phyloP scores from a whole-genome alignment of 1,140 invertebrate species.

The Hypsibius dujardini region DNA sequence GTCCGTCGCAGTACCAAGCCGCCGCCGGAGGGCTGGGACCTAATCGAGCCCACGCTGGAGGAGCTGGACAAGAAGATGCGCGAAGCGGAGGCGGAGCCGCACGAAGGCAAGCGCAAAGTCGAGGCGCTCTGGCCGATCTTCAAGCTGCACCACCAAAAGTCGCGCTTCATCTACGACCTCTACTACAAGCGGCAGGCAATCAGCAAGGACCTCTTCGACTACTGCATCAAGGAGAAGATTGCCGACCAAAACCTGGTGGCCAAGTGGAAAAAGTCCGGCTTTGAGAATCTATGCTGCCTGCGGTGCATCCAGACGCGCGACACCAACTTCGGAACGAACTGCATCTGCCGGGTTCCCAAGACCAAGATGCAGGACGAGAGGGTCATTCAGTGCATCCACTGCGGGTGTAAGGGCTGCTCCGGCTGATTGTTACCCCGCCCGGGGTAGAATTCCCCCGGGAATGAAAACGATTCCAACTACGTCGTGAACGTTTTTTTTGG shows the following conservation, averaged over 20 bases:
- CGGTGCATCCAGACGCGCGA: conserved; percentile 94
- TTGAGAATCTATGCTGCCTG: conserved; percentile 97
- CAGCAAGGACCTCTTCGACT: conserved; percentile 87
- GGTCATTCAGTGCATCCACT: conserved; percentile 80
- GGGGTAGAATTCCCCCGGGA: background rate
- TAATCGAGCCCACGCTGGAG: conserved; percentile 93
- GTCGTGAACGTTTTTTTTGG: background rate
- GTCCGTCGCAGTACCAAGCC: conserved; percentile 73
- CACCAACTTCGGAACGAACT: conserved; percentile 98
- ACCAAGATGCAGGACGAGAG: conserved; percentile 80
- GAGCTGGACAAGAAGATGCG: conserved; percentile 97
- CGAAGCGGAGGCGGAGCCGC: conserved; percentile 92
- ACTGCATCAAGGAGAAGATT: conserved; percentile 87
- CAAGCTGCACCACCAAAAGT: conserved; percentile 95
- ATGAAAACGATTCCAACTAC: too few species aligned
- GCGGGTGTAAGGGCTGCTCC: conserved; percentile 87
- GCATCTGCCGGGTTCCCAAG: conserved; percentile 95
- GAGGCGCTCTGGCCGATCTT: conserved; percentile 98
- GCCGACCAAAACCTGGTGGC: conserved; percentile 94
- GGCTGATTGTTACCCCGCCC: conserved; percentile 37
- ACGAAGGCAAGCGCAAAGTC: conserved; percentile 95
- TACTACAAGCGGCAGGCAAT: conserved; percentile 92
- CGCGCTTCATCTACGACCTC: conserved; percentile 88
- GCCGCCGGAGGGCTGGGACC: conserved; percentile 95
- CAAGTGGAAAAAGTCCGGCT: conserved; percentile 99